These are phyloP conservation scores for Neodiprion virginianus DNA, from an alignment of 1,140 invertebrate genomes.

Conservation along the genomic window DNA sequence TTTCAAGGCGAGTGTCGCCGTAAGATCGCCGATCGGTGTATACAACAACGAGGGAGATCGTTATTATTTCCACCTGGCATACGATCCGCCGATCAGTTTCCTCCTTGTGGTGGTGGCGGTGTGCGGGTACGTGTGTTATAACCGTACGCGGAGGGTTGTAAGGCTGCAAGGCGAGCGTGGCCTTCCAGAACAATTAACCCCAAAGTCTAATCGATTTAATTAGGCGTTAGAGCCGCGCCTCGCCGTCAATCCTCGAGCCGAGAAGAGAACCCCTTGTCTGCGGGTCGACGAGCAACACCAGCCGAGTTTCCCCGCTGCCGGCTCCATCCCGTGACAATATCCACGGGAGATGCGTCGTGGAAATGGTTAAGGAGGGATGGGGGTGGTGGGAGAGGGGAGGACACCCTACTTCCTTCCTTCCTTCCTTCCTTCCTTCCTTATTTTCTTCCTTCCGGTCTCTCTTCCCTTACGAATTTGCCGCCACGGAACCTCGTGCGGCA, in stretches of 20 bases:
- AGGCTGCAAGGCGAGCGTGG: slow-evolving; percentile 21
- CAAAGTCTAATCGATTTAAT: slow-evolving; percentile 58
- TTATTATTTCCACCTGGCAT: no score
- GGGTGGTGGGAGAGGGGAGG: no score
- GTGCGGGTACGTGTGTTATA: neutral
- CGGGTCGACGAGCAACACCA: slow-evolving; percentile 22
- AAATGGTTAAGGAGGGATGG: no score
- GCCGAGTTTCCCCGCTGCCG: neutral
- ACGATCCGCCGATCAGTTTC: neutral
- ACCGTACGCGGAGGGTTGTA: neutral
- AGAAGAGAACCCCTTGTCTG: slow-evolving; percentile 23
- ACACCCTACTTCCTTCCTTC: no score
- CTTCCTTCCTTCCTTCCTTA: no score
- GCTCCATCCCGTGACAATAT: slow-evolving; percentile 16
- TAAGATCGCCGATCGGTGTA: no score
- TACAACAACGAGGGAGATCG: no score
- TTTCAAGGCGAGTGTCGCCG: no score
- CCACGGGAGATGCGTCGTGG: neutral
- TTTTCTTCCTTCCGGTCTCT: no score
- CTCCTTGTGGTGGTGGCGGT: neutral
- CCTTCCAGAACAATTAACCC: slow-evolving; percentile 55
- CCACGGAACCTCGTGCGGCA: no score
- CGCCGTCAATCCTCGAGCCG: slow-evolving; percentile 30
- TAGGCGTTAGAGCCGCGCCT: slow-evolving; percentile 39
- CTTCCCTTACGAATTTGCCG: no score